Evolutionary conservation across 2,888 invertebrate genomes (phyloP).

Genomic region (Aleiodes testaceus): DNA sequence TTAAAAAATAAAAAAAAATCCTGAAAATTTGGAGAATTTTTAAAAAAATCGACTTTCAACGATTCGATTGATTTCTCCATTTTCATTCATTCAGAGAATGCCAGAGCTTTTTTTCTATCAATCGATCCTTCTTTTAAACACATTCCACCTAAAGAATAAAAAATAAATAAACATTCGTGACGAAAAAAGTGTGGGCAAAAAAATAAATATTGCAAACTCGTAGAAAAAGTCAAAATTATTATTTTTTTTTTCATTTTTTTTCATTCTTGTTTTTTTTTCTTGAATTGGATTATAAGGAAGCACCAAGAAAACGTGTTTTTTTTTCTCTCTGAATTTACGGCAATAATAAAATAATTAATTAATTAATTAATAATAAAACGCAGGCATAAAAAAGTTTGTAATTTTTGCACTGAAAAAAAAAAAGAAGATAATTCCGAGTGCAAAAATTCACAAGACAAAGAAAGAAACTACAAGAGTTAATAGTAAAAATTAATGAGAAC

Average conservation of each 20-base stretch:
- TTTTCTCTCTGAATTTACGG: constrained; percentile 7
- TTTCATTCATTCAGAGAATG: too few species aligned
- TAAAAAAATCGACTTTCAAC: not conserved
- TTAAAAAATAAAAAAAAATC: too few species aligned
- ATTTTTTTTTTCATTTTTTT: not conserved
- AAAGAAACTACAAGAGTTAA: constrained; percentile 9
- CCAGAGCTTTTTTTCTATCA: too few species aligned
- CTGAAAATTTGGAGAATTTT: not conserved
- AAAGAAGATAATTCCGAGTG: not conserved
- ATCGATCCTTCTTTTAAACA: too few species aligned
- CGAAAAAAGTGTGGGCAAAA: not conserved
- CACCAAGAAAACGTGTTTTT: not conserved
- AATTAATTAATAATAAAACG: constrained; percentile 26
- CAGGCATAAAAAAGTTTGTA: constrained; percentile 11
- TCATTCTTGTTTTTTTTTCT: not conserved
- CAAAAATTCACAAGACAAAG: not conserved
- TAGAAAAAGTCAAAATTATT: constrained; percentile 25
- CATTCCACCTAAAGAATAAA: not conserved
- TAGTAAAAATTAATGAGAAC: constrained; percentile 8
- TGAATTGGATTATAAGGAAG: constrained; percentile 25
- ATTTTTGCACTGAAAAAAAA: too few species aligned
- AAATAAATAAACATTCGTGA: not conserved
- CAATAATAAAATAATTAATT: constrained; percentile 29
- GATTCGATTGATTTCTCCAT: too few species aligned
- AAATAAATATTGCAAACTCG: constrained; percentile 13